Evolutionary conservation across 2,113 vertebrate genomes (phyloP).

Genomic region (Chionomys nivalis): DNA sequence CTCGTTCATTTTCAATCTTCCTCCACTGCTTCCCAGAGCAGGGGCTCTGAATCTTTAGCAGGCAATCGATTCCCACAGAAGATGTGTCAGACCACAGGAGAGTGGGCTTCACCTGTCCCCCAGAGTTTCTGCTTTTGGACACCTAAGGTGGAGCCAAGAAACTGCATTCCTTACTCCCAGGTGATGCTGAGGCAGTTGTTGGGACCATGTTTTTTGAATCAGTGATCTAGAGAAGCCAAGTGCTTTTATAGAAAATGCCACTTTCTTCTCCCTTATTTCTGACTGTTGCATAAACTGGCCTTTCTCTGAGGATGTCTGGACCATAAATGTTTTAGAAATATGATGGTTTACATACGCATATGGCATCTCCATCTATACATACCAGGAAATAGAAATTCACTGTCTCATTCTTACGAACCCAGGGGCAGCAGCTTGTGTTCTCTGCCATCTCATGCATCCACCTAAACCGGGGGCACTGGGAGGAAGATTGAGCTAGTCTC

Average conservation of each 20-base stretch:
- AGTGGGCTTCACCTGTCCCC: background rate
- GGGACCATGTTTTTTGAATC: background rate
- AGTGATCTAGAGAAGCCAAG: background rate
- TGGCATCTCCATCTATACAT: background rate
- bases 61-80: background rate
- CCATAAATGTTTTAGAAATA: background rate
- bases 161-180: background rate
- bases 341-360: background rate
- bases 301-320: background rate
- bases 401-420: background rate
- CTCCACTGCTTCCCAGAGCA: background rate
- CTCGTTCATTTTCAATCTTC: background rate
- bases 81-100: background rate
- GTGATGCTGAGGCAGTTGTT: background rate
- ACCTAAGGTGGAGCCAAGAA: background rate
- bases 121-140: background rate
- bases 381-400: background rate
- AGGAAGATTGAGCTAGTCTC: background rate
- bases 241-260: background rate
- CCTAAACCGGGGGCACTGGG: background rate
- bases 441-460: background rate
- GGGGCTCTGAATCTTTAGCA: background rate
- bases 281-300: background rate
- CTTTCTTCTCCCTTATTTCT: background rate
- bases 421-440: background rate